Evolutionary conservation across 2,888 invertebrate genomes (phyloP).

Genomic region (Clusia tigrina): DNA sequence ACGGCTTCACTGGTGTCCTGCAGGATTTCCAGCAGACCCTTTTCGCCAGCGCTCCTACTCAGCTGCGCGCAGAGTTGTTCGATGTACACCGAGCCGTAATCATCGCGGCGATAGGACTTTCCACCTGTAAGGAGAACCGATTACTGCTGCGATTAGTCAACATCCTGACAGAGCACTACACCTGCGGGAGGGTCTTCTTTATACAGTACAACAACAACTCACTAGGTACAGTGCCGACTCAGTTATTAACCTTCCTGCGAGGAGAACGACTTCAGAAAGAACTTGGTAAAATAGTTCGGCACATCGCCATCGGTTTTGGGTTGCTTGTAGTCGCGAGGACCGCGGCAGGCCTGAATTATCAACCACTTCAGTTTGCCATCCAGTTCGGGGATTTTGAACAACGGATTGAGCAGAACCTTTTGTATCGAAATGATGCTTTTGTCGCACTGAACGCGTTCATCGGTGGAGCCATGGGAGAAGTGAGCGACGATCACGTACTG

Average conservation of each 20-base stretch:
- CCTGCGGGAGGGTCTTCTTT: no score
- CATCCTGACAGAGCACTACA: no score
- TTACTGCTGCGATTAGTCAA: no score
- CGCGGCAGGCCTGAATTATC: conserved; percentile 28
- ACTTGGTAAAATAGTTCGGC: conserved; percentile 2
- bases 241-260: conserved; percentile 21
- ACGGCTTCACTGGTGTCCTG: neutral
- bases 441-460: conserved; percentile 6
- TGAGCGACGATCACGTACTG: conserved; percentile 26
- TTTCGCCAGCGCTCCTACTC: neutral
- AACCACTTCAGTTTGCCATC: conserved; percentile 31
- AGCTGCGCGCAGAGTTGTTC: conserved; percentile 23
- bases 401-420: conserved; percentile 16
- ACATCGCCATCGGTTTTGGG: conserved; percentile 15
- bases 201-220: neutral
- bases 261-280: conserved; percentile 25
- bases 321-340: neutral
- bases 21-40: conserved; percentile 11
- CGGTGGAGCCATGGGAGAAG: conserved; percentile 20
- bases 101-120: neutral
- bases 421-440: neutral
- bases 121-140: no score
- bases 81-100: conserved; percentile 25
- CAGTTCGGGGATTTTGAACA: conserved; percentile 24
- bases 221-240: conserved; percentile 17